phyloP scores from a whole-genome alignment of 2,888 invertebrate species.

The Ennomos erosarius region DNA sequence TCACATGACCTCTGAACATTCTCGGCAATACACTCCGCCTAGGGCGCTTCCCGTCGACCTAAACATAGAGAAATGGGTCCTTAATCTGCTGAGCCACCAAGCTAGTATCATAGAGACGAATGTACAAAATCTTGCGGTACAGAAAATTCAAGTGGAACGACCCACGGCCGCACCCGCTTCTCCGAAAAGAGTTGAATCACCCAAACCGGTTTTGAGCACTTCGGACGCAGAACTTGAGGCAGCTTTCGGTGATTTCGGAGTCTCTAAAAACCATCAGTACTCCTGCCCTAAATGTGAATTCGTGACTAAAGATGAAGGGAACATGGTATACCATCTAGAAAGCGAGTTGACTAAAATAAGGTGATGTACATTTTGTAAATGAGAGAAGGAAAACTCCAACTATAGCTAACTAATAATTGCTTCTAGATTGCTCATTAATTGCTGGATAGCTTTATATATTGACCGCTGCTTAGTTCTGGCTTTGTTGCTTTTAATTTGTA shows the following conservation, averaged over 20 bases:
- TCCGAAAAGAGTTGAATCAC: slow-evolving; percentile 18
- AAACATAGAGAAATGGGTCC: slow-evolving; percentile 83
- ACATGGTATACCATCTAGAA: slow-evolving; percentile 70
- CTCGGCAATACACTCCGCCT: slow-evolving; percentile 57
- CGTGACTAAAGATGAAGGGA: slow-evolving; percentile 51
- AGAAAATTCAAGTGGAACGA: slow-evolving; percentile 49
- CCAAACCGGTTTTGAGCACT: slow-evolving; percentile 11
- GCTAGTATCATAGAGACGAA: slow-evolving; percentile 54
- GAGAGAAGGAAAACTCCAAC: background rate
- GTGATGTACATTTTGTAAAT: slow-evolving; percentile 45
- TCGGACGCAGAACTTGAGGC: slow-evolving; percentile 51
- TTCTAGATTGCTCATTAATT: background rate
- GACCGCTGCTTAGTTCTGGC: slow-evolving; percentile 9
- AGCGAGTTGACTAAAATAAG: slow-evolving; percentile 71
- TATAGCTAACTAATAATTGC: background rate
- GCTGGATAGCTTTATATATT: background rate
- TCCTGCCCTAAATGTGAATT: slow-evolving; percentile 69
- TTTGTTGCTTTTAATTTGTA: slow-evolving; percentile 6
- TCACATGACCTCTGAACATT: slow-evolving; percentile 82
- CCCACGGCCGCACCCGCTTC: slow-evolving; percentile 22
- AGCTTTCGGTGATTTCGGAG: slow-evolving; percentile 67
- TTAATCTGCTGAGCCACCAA: slow-evolving; percentile 63
- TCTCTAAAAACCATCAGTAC: slow-evolving; percentile 50
- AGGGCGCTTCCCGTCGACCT: slow-evolving; percentile 69
- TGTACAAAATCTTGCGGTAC: slow-evolving; percentile 56